Base-by-base conservation (phyloP, 2,797 vertebrate genomes). In the Lagocephalus sceleratus region DNA sequence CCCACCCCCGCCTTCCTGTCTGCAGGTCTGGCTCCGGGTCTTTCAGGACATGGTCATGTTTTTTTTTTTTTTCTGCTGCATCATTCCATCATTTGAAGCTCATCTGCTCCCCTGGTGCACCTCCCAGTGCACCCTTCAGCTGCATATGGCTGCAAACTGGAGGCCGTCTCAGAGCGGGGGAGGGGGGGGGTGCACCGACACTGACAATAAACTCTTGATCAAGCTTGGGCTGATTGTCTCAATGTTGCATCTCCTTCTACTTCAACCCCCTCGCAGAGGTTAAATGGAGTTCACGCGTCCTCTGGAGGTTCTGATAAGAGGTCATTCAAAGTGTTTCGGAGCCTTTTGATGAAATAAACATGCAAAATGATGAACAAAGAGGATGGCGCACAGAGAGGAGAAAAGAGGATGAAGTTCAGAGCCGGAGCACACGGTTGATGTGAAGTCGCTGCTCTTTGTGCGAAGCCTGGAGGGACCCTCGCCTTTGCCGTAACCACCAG, bases 401-500 rank as follows among this genome's bases (percentile, higher is more conserved):
- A 40, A 19, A 64, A 10, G 51, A 38, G 61, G 51, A n/a, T 66
- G 25, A 22, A 59, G 67, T 75, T 68, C 57, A 76, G 66, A 68
- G 63, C 46, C 16, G 20, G 14, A 63, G 54, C 0, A 2, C 52
- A 26, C 38, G 46, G 70, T 57, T 57, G 29, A 76, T 76, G 75
- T 60, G 60, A 57, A 80, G 76, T 61, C 76, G 59, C 59, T 76
- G 56, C 46, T 71, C 64, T 86, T 84, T 83, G 66, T 73, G 52
- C 41, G 2, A 6, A 68, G 51, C 67, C 77, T 50, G 49, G 25
- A 48, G 78, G 67, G 65, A 71, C 62, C 54, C 53, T 63, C 54
- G 29, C 61, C 55, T 63, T 51, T 54, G 58, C 48, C 25, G 15
- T 40, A 50, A 54, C 57, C 70, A 66, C 76, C 60, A 54, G 46